Evolutionary conservation across 2,888 invertebrate genomes (phyloP).

Genomic region (Drosophila longiperda): DNA sequence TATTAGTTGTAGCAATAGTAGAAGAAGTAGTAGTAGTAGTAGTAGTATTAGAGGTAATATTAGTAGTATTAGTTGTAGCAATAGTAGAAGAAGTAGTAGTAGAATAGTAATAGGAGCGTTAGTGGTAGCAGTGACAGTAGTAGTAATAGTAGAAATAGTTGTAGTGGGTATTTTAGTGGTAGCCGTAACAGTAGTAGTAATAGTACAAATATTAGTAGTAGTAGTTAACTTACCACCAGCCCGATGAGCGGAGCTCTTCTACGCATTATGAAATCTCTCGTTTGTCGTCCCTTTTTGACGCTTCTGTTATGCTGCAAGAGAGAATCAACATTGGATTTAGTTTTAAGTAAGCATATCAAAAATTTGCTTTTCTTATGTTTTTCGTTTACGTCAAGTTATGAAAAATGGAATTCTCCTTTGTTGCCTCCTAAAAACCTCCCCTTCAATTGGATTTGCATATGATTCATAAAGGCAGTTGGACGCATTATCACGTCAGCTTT

Average conservation of each 20-base stretch:
- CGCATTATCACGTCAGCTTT: conserved; percentile 47
- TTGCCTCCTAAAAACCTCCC: background rate
- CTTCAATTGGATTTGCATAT: conserved; percentile 17
- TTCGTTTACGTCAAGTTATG: background rate
- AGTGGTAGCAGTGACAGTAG: too few species aligned
- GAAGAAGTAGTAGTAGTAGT: too few species aligned
- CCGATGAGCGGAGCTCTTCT: conserved; percentile 46
- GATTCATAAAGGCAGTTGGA: conserved; percentile 49
- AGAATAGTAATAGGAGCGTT: too few species aligned
- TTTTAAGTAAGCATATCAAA: background rate
- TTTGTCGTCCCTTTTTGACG: background rate
- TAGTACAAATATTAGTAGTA: conserved; percentile 1
- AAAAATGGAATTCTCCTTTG: conserved; percentile 11
- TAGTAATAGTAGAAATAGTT: background rate
- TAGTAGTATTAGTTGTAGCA: too few species aligned
- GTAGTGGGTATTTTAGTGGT: too few species aligned
- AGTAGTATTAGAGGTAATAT: rapidly evolving
- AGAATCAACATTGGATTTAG: background rate
- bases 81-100: background rate
- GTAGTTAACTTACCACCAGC: conserved; percentile 52
- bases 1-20: too few species aligned
- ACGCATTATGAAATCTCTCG: conserved; percentile 46
- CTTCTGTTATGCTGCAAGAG: conserved; percentile 8
- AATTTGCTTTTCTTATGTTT: background rate
- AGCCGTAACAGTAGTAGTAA: too few species aligned